A percentile compares a stretch with the other conserved stretches of the same genome.
phyloP scores from a whole-genome alignment of 2,888 invertebrate species.

The Conus canariensis region DNA sequence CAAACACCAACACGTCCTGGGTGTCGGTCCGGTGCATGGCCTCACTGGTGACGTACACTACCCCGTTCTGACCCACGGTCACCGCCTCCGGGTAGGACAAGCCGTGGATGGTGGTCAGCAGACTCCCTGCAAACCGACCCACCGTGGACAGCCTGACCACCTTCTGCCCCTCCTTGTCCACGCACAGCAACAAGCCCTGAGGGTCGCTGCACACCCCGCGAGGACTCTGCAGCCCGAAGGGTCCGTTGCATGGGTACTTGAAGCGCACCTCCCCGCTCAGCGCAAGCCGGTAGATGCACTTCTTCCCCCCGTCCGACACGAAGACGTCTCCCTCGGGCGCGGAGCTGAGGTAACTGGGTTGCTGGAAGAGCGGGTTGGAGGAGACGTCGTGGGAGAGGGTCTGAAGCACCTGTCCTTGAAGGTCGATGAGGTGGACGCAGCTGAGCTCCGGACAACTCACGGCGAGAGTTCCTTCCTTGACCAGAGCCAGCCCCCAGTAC shows the following conservation, averaged over 20 bases:
- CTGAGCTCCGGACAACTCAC: slow-evolving; percentile 28
- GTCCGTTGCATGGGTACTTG: slow-evolving; percentile 37
- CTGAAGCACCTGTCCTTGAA: slow-evolving; percentile 15
- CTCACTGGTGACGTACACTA: slow-evolving; percentile 37
- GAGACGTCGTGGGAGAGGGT: slow-evolving; percentile 39
- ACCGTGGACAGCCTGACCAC: slow-evolving; percentile 33
- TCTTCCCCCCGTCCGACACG: slow-evolving; percentile 29
- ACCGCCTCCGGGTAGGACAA: slow-evolving; percentile 38
- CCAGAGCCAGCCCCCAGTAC: slow-evolving; percentile 32
- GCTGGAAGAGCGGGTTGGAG: slow-evolving; percentile 18
- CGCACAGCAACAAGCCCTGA: slow-evolving; percentile 30
- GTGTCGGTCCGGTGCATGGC: neutral
- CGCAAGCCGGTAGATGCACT: slow-evolving; percentile 33
- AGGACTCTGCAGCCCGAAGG: slow-evolving; percentile 33
- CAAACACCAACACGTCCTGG: slow-evolving; percentile 31
- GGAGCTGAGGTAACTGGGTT: slow-evolving; percentile 19
- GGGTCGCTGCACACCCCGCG: slow-evolving; percentile 29
- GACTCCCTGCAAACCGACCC: slow-evolving; percentile 25
- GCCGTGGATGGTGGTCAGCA: slow-evolving; percentile 36
- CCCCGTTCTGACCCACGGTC: slow-evolving; percentile 15
- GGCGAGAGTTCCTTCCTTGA: slow-evolving; percentile 15
- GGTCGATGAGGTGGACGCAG: slow-evolving; percentile 34
- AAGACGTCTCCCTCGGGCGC: slow-evolving; percentile 22
- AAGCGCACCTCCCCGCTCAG: slow-evolving; percentile 32
- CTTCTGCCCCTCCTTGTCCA: slow-evolving; percentile 36